Evolutionary conservation across 2,888 invertebrate genomes (phyloP), one percentile per base, ranked within the genome.

Genomic region (Sesia apiformis): DNA sequence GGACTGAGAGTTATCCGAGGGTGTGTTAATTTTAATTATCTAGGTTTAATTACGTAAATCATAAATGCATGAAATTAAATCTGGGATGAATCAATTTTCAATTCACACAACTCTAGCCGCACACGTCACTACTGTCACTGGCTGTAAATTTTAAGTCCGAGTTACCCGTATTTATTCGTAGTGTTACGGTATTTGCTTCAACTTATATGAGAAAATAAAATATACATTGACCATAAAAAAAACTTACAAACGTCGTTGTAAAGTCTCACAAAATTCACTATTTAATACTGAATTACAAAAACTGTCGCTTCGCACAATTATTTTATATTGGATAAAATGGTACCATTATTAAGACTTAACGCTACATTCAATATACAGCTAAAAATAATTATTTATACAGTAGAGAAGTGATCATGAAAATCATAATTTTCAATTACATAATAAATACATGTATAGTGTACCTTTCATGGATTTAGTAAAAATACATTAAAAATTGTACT

Each of bases 231-330:
- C 60, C 54, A 64, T 56, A 60, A 63, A 71, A 78, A 81, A 81
- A 78, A 74, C 67, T 66, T 81, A 82, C 76, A 76, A 81, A 83
- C 71, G 58, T 87, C 87, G 86, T 87, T 87, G 88, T 87, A 87
- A 87, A 88, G 65, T 79, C 72, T 87, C 85, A 86, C 83, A 87
- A 86, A 85, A 73, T 74, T 78, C 64, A 70, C 76, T 80, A 77
- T 76, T 76, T 78, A 87, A 85, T 86, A 86, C 83, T 85, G 86
- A 80, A 75, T 77, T 79, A 80, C 73, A 79, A 81, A 23, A 81
- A 76, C 67, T 63, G 67, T 69, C 61, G 59, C 23, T 23, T 23
- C 23, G 62, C 59, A 65, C 63, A 60, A 61, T 38, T 59, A 64
- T 58, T 38, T 50, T 50, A 62, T 39, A 49, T 65, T 67, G 65